Percentiles rank a stretch among this genome's conserved stretches.
Conservation (phyloP, 1,140 invertebrate genomes). For the Bicyclus anynana region DNA sequence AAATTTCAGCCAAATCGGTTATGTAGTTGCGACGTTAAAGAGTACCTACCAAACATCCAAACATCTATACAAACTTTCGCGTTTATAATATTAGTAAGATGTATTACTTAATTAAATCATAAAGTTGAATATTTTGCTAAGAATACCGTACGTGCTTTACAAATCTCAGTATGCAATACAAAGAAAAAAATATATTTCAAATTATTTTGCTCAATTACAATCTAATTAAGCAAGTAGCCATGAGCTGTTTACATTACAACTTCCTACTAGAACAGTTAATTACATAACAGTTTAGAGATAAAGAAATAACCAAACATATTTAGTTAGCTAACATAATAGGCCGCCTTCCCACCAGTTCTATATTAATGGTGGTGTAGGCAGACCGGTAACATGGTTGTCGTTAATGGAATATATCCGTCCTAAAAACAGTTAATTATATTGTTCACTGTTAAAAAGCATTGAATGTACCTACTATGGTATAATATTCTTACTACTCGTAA, state of each 20-base stretch:
- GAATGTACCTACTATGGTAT: not conserved
- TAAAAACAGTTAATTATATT: constrained; percentile 26
- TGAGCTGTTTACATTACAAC: not conserved
- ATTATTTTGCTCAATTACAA: not conserved
- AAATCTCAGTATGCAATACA: not conserved
- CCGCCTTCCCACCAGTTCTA: constrained; percentile 16
- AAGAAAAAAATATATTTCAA: not conserved
- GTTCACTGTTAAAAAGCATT: not conserved
- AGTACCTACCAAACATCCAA: no score
- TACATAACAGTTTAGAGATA: not conserved
- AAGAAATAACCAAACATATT: not conserved
- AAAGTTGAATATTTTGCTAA: no score
- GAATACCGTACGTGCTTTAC: not conserved
- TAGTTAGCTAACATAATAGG: constrained; percentile 4
- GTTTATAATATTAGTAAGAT: no score
- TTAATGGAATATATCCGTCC: constrained; percentile 25
- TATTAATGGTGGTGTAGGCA: constrained; percentile 19
- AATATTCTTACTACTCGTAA: no score
- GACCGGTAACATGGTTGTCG: constrained; percentile 11
- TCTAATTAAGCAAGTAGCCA: not conserved
- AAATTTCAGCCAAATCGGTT: no score
- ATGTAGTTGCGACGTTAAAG: no score
- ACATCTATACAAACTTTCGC: no score
- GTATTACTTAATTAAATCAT: no score
- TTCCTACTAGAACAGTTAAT: not conserved